These are phyloP conservation scores for Ramazzottius varieornatus DNA, from an alignment of 2,888 invertebrate species.

Conservation along the genomic window DNA sequence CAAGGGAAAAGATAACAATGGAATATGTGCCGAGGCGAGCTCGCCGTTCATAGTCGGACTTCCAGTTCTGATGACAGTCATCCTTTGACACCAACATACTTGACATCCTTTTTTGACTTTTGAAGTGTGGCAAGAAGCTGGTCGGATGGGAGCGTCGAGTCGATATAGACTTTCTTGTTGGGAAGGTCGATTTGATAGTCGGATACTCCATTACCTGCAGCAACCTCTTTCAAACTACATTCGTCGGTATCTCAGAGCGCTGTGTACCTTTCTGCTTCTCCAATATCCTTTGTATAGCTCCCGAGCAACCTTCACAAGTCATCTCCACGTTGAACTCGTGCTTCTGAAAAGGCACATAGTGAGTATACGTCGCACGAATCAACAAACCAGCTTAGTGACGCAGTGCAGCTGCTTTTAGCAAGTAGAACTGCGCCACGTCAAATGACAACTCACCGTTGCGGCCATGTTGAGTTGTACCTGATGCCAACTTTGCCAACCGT, in stretches of 20 bases:
- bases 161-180: slow-evolving; percentile 1
- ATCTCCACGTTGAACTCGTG: slow-evolving; percentile 65
- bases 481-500: too few relatives aligned
- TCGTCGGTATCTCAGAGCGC: background rate
- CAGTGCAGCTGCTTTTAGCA: too few relatives aligned
- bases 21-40: too few relatives aligned
- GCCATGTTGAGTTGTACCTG: too few relatives aligned
- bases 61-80: too few relatives aligned
- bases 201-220: background rate
- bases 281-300: slow-evolving; percentile 57
- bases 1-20: too few relatives aligned
- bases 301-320: slow-evolving; percentile 79
- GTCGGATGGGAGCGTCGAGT: background rate
- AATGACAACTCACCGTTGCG: too few relatives aligned
- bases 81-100: background rate
- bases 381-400: too few relatives aligned
- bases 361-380: too few relatives aligned
- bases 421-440: too few relatives aligned
- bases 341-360: slow-evolving; percentile 19
- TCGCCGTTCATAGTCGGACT: too few relatives aligned
- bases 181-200: background rate
- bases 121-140: background rate
- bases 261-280: slow-evolving; percentile 42
- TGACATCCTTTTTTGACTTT: background rate
- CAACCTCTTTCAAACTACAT: background rate